Base-by-base conservation (phyloP, 2,113 vertebrate species). In the Gadus chalcogrammus region DNA sequence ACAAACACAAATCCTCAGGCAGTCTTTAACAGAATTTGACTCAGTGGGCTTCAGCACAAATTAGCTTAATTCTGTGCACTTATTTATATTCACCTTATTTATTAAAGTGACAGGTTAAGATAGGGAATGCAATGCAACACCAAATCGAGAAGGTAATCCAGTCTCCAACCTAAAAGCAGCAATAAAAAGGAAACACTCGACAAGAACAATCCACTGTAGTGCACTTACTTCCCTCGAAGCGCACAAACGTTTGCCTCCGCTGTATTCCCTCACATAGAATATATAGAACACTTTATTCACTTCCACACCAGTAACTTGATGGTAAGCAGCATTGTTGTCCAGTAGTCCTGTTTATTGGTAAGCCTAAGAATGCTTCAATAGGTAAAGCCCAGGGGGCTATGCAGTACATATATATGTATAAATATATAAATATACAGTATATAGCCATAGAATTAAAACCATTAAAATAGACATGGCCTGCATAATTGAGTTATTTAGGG, bases 251-350 rank as follows among this genome's bases (percentile, higher is more conserved):
- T 71, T 71, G 68, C 52, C 74, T 82, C 65, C 76, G 20, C 53
- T 67, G 35, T 80, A 70, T 80, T 48, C 73, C 27, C 62, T 63
- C 74, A 80, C 68, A 13, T 69, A 68, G 64, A 48, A 48, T 68
- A 67, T 71, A 35, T 73, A 75, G 66, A 82, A 68, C 71, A 35
- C 55, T 80, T 69, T 83, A 64, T 79, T 81, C 77, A 78, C 69
- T 81, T 75, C 12, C 69, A 75, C 76, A 89, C 73, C 79, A 78
- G 70, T 89, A 71, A 82, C 79, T 86, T 77, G 75, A 82, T 82
- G 80, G 86, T 88, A 85, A 83, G 85, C 79, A 80, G 80, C 82
- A 77, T 84, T 74, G 80, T 88, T 90, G 86, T 89, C 79, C 80
- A 81, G 77, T 86, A 80, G 84, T 89, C 81, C 69, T 84, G 82